Percentiles rank a stretch among this genome's conserved stretches.
phyloP scores from a whole-genome alignment of 2,113 vertebrate species.

The Archilochus colubris region DNA sequence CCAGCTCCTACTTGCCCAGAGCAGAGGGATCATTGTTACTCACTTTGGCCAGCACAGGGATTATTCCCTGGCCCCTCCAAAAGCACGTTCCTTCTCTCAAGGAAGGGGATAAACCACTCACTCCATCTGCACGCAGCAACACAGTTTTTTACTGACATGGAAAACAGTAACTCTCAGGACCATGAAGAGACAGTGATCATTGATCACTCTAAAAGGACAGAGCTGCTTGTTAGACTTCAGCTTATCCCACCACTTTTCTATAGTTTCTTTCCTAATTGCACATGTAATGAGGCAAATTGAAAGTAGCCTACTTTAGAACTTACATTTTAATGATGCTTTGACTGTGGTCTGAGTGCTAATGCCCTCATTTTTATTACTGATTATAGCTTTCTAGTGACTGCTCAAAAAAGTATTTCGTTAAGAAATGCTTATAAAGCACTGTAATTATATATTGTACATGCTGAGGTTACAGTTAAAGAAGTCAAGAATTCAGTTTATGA shows the following conservation, averaged over 20 bases:
- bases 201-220: neutral
- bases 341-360: constrained; percentile 15
- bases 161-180: neutral
- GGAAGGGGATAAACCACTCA: fast-evolving
- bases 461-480: constrained; percentile 7
- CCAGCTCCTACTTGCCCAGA: neutral
- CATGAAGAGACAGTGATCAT: neutral
- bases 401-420: neutral
- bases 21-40: fast-evolving
- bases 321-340: constrained; percentile 31
- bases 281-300: constrained; percentile 50
- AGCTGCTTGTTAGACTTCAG: neutral
- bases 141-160: neutral
- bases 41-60: fast-evolving
- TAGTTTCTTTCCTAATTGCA: constrained; percentile 58
- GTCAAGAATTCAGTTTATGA: neutral
- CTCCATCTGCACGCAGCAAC: neutral
- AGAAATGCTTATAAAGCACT: constrained; percentile 1
- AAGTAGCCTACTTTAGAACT: constrained; percentile 24
- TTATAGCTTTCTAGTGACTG: neutral
- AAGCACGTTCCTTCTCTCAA: fast-evolving
- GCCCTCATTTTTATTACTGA: constrained; percentile 27
- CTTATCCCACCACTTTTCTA: constrained; percentile 3
- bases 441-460: neutral
- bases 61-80: fast-evolving